phyloP scores from a whole-genome alignment of 2,113 vertebrate genomes.

The Empidonax alnorum region DNA sequence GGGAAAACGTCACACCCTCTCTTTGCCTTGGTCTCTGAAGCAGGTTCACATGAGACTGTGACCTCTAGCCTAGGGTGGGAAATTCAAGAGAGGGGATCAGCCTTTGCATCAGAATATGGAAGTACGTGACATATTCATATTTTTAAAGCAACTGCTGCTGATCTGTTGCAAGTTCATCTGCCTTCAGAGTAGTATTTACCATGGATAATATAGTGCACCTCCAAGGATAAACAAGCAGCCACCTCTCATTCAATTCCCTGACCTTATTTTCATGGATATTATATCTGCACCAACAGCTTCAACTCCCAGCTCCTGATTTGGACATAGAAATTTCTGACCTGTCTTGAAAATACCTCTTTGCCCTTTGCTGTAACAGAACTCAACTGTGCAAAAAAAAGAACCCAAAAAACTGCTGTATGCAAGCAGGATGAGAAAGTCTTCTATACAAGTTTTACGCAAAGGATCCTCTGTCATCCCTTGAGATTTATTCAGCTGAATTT shows the following conservation, averaged over 20 bases:
- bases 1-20: not conserved
- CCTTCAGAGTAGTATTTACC: not conserved
- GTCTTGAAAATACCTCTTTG: not conserved
- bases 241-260: not conserved
- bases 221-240: not conserved
- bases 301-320: not conserved
- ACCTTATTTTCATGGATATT: not conserved
- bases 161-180: not conserved
- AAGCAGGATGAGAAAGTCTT: not conserved
- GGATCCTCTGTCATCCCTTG: not conserved
- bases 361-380: not conserved
- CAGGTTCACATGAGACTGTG: not conserved
- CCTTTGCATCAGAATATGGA: not conserved
- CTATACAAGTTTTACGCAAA: not conserved
- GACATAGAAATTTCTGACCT: not conserved
- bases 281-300: not conserved
- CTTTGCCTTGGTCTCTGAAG: not conserved
- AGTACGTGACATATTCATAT: not conserved
- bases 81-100: not conserved
- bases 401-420: not conserved
- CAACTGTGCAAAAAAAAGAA: not conserved
- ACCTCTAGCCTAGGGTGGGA: not conserved
- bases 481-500: constrained; percentile 17
- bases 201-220: not conserved
- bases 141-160: not conserved